phyloP scores from a whole-genome alignment of 2,888 invertebrate genomes.

The Pterostichus niger region DNA sequence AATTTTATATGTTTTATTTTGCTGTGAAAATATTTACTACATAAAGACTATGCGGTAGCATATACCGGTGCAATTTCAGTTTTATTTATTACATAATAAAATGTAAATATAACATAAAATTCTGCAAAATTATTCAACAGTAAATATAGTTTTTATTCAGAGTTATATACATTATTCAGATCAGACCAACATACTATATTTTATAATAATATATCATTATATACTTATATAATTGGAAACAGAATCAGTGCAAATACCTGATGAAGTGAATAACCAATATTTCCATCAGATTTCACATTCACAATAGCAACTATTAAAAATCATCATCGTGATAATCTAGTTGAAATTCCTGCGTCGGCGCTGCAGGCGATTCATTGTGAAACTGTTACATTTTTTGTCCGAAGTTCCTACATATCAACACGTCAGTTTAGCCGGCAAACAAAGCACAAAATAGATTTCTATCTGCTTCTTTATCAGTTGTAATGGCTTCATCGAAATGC shows the following conservation, averaged over 20 bases:
- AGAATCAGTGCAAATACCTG: too few relatives aligned
- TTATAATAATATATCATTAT: too few relatives aligned
- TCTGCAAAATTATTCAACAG: conserved; percentile 1
- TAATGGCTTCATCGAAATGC: conserved; percentile 37
- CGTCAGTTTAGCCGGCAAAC: conserved; percentile 29
- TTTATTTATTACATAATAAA: conserved; percentile 34
- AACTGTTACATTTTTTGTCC: conserved; percentile 27
- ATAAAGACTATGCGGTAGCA: conserved; percentile 4
- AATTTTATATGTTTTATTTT: conserved; percentile 36
- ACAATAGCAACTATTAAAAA: background rate
- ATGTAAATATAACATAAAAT: conserved; percentile 46
- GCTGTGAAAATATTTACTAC: conserved; percentile 13
- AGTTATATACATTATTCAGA: background rate
- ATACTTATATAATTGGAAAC: too few relatives aligned
- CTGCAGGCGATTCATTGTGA: conserved; percentile 17
- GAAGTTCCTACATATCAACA: conserved; percentile 24
- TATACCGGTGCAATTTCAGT: conserved; percentile 10
- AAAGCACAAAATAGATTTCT: conserved; percentile 33
- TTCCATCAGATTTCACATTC: too few relatives aligned
- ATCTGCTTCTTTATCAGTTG: conserved; percentile 40
- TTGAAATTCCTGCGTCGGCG: conserved; percentile 1
- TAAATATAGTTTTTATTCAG: background rate
- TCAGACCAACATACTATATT: background rate
- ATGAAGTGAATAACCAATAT: too few relatives aligned
- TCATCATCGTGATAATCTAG: conserved; percentile 2